phyloP scores from a whole-genome alignment of 1,140 invertebrate genomes.

The Euwallacea similis region DNA sequence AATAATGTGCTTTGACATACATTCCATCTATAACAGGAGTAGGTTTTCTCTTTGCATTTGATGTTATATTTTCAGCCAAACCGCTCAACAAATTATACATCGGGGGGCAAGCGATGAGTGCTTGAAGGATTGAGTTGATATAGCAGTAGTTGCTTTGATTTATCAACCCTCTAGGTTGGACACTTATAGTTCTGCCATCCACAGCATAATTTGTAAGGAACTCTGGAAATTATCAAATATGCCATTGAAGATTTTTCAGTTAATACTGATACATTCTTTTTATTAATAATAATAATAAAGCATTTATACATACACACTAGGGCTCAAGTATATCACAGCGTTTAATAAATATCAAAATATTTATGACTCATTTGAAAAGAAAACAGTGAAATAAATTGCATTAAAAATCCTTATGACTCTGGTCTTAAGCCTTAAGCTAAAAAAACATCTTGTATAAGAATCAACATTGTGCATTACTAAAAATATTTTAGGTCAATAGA shows the following conservation, averaged over 20 bases:
- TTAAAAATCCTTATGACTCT: too few species aligned
- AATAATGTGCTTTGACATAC: constrained; percentile 61
- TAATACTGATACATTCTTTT: too few species aligned
- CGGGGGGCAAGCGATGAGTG: constrained; percentile 87
- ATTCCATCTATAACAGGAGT: constrained; percentile 91
- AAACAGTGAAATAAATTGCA: too few species aligned
- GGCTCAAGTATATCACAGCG: not conserved
- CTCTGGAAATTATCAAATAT: constrained; percentile 59
- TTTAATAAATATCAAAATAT: too few species aligned
- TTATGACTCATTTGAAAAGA: too few species aligned
- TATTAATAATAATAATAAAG: too few species aligned
- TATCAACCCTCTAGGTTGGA: constrained; percentile 83
- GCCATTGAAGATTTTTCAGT: too few species aligned
- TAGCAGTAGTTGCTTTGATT: constrained; percentile 96
- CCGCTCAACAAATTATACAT: constrained; percentile 88
- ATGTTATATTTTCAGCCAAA: constrained; percentile 62
- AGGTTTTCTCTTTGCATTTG: constrained; percentile 58
- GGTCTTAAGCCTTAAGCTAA: too few species aligned
- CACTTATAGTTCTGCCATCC: constrained; percentile 70
- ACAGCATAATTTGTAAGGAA: constrained; percentile 71
- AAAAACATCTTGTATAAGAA: too few species aligned
- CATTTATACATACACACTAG: too few species aligned
- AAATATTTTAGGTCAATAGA: too few species aligned
- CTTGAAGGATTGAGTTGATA: constrained; percentile 90
- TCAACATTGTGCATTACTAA: too few species aligned